Evolutionary conservation across 2,113 vertebrate genomes (phyloP), one percentile per base, ranked within the genome.

Genomic region (Triplophysa siluroides): DNA sequence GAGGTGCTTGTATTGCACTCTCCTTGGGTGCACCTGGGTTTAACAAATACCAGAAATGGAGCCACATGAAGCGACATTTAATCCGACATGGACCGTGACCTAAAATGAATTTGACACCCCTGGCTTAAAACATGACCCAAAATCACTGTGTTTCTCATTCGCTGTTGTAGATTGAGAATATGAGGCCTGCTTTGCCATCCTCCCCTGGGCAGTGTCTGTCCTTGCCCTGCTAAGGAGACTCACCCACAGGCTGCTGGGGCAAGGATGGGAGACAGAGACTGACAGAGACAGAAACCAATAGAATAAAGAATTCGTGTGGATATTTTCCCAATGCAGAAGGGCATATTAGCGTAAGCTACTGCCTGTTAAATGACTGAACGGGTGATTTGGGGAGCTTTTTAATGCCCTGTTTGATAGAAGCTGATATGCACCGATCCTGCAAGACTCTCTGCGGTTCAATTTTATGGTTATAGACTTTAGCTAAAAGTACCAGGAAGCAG

Each of bases 181-280:
- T 52, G 50, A 76, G 66, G 24, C 29, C 52, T 52, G 52, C 29
- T 58, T 33, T 52, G 52, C 69, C 19, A 24, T 72, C 19, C 50
- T 73, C 78, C 68, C 73, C 52, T 23, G 73, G 61, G 73, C 65
- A 63, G n/a, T 63, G 24, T 64, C 62, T 66, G 71, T 68, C 63
- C 71, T 75, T 33, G 70, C 77, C 66, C 64, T 68, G 54, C 70
- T 79, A 38, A 68, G 52, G 29, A 72, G 70, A 33, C 29, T 70
- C 47, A 54, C 45, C 33, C 45, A 56, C 50, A 72, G 18, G 26
- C 47, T 26, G n/a, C 47, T 8, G 19, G 23, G 8, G 9, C 24
- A 2, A 16, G 3, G n/a, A 47, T 13, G 11, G 1, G 19, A n/a
- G 72, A 66, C 68, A 23, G 2, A 23, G 3, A 60, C 62, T 67